Conservation (phyloP, 2,797 vertebrate genomes). For the Cetoscarus ocellatus region DNA sequence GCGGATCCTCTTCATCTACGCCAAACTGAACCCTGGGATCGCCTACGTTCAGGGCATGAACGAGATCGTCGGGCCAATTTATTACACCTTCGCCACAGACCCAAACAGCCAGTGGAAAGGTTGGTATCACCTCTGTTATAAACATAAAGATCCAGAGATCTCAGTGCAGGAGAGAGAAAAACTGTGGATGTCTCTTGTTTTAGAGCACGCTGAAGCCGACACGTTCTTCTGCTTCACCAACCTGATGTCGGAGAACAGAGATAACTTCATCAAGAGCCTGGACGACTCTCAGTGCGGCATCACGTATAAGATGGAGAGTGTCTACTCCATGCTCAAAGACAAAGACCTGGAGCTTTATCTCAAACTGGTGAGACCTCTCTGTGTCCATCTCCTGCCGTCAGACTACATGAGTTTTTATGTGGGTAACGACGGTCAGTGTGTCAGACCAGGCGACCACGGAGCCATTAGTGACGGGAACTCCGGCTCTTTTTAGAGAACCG, state of each 20-base stretch:
- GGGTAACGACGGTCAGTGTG: too few species aligned
- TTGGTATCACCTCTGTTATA: slow-evolving; percentile 38
- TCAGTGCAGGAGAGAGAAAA: background rate
- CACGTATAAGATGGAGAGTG: slow-evolving; percentile 98
- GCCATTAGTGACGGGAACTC: too few species aligned
- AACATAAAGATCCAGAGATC: background rate
- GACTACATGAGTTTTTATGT: too few species aligned
- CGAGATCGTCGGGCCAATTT: slow-evolving; percentile 97
- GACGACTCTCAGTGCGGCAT: slow-evolving; percentile 99
- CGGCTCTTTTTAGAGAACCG: too few species aligned
- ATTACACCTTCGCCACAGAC: slow-evolving; percentile 97
- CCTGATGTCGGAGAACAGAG: slow-evolving; percentile 98
- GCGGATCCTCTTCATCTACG: slow-evolving; percentile 97
- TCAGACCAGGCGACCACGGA: too few species aligned
- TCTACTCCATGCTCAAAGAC: slow-evolving; percentile 95
- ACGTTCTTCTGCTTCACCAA: slow-evolving; percentile 99
- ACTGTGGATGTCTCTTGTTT: background rate
- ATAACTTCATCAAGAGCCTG: slow-evolving; percentile 99
- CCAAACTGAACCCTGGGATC: slow-evolving; percentile 98
- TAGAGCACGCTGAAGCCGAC: slow-evolving; percentile 97
- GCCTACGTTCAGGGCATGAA: slow-evolving; percentile 99
- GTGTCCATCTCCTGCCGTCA: too few species aligned
- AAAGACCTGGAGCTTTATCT: slow-evolving; percentile 94
- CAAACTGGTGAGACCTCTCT: slow-evolving; percentile 88
- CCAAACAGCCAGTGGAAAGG: slow-evolving; percentile 95